Base-by-base conservation (phyloP, 2,888 invertebrate genomes). In the Drosophila lacicola region DNA sequence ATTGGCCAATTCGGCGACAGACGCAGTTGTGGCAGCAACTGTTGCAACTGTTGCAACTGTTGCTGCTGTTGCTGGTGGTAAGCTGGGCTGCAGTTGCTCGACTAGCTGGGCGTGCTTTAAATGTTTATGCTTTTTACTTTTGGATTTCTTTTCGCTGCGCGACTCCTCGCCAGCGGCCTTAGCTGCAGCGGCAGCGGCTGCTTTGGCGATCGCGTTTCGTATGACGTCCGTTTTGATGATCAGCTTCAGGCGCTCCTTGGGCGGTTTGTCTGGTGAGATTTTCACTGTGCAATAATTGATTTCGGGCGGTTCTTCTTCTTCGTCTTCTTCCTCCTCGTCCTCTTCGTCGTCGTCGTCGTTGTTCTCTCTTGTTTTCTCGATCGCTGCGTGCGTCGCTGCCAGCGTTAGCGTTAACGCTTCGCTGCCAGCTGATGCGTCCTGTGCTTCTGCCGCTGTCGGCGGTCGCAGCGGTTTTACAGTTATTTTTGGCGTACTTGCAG, bases 231-330 rank as follows among this genome's bases (percentile, higher is more conserved):
- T 92, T 80, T 92, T 92, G 17, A 92, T 92, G 47, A 92, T 92
- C 33, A 92, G 76, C 70, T 91, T 94, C 92, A 94, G 80, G 44
- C 92, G 90, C 93, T 94, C 92, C 93, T 94, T 92, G 37, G 91
- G 91, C 62, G 91, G 91, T 93, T 92, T 92, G 64, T 91, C 92
- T 0, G 92, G 92, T 11, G 92, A 92, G 63, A 92, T 92, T 79
- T 92, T 92, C 2, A 92, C 92, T 0, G 92, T 92, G 45, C 91
- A 92, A 61, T 92, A 92, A 66, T 92, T 92, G 4, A 92, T 92
- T 72, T 92, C 91, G 4, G 92, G 90, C 47, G 92, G 88, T 50
- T 92, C 92, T 36, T 91, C 90, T 39, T 88, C 75, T 8, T 86
- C 85, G 4, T 81, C 81, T 0, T 83, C 85, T 3, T 84, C 81